These are phyloP conservation scores for Asobara japonica DNA, from an alignment of 1,140 invertebrate genomes.

Conservation along the genomic window DNA sequence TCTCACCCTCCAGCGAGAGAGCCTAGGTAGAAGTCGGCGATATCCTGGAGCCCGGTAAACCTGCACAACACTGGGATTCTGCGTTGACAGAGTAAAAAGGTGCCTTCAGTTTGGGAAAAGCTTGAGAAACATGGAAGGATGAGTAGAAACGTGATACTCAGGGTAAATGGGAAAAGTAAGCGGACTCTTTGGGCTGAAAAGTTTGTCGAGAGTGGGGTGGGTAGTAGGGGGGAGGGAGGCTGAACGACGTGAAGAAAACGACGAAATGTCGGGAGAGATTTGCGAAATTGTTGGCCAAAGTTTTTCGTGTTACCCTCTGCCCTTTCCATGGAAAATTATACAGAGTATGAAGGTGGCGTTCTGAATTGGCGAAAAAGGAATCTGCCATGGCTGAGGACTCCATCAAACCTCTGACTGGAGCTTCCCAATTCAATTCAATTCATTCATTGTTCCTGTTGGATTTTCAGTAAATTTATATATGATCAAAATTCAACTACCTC, in stretches of 20 bases:
- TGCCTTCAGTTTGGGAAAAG: neutral
- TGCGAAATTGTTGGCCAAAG: slow-evolving; percentile 3
- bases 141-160: slow-evolving; percentile 37
- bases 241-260: slow-evolving; percentile 27
- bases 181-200: slow-evolving; percentile 26
- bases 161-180: slow-evolving; percentile 40
- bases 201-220: too few relatives aligned
- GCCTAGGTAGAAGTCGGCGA: neutral
- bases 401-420: too few relatives aligned
- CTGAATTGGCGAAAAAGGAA: neutral
- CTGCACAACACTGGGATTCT: slow-evolving; percentile 3
- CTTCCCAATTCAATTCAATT: too few relatives aligned
- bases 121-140: slow-evolving; percentile 12
- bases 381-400: neutral
- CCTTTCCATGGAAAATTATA: neutral
- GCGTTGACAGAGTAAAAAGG: neutral
- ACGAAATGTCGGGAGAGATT: slow-evolving; percentile 26
- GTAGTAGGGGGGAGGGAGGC: slow-evolving; percentile 30
- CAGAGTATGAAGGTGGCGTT: neutral
- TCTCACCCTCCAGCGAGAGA: too few relatives aligned
- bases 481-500: too few relatives aligned
- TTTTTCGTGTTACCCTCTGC: slow-evolving; percentile 12
- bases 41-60: neutral
- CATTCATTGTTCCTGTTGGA: too few relatives aligned
- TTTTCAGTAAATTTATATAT: too few relatives aligned